A percentile compares a stretch with the other conserved stretches of the same genome.
phyloP scores from a whole-genome alignment of 2,888 invertebrate genomes.

The Bruchidius siliquastri region DNA sequence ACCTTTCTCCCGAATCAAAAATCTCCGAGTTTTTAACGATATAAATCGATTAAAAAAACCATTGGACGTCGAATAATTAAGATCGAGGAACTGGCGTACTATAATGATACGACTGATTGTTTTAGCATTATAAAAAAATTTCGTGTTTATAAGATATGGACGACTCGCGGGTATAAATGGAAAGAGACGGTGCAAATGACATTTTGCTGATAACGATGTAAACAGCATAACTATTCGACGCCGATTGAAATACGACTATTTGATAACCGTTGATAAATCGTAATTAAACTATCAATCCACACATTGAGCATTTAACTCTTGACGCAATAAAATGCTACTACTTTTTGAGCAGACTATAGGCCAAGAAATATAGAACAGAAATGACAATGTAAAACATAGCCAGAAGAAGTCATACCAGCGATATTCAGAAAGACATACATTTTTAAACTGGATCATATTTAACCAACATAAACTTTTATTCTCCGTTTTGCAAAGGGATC shows the following conservation, averaged over 20 bases:
- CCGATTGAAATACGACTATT: neutral
- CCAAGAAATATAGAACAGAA: neutral
- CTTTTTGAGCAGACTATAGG: neutral
- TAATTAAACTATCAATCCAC: neutral
- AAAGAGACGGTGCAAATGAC: neutral
- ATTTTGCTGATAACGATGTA: neutral
- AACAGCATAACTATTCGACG: neutral
- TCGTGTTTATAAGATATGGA: neutral
- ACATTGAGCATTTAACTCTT: neutral
- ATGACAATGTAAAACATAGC: too few relatives aligned
- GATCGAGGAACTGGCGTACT: too few relatives aligned
- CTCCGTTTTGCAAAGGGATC: too few relatives aligned
- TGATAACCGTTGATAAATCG: neutral
- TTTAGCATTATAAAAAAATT: neutral
- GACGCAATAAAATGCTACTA: neutral
- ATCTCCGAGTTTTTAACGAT: too few relatives aligned
- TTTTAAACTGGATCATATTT: too few relatives aligned
- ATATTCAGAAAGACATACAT: too few relatives aligned
- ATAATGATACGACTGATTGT: neutral
- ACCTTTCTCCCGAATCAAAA: too few relatives aligned
- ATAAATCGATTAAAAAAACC: too few relatives aligned
- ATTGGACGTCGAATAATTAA: too few relatives aligned
- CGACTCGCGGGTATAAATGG: neutral
- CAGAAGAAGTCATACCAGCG: too few relatives aligned
- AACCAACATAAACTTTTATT: too few relatives aligned